Base-by-base conservation (phyloP, 1,140 invertebrate genomes). In the Coelopa frigida region DNA sequence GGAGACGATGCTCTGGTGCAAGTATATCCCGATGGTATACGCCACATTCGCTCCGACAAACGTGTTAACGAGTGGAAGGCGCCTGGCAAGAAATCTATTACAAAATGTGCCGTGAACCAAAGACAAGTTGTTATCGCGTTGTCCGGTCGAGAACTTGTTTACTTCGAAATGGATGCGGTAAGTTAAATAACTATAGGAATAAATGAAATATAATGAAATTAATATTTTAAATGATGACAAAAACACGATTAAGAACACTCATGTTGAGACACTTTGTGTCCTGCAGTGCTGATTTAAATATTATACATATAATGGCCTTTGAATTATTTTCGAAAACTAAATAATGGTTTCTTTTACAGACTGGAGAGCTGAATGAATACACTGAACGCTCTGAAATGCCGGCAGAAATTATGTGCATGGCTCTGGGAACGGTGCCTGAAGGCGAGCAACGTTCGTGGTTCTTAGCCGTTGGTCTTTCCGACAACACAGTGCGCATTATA, bases 101-200 rank as follows among this genome's bases (percentile, higher is more conserved):
- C 94, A 0, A 94, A 94, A 70, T 99, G 96, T 75, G 95, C 96
- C 2, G 90, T 99, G 0, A 99, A 99, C 74, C 91, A 97, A 63
- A 76, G 96, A 47, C 97, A 99, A 75, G 93, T 98, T 18, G 95
- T 99, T 0, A 98, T 99, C 53, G 95, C 96, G 1, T 72, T 99
- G 5, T 91, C 91, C 26, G 96, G 95, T 1, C 94, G 95, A 37
- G 96, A 99, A 76, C 73, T 99, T 17, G 94, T 99, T 14, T 99
- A 99, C 73, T 99, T 99, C 72, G 96, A 99, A 79, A 95, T 99
- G 94, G 95, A 99, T 72, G 85, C 89, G 51, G 92, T 95, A 81
- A 85, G 85, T 78, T 46, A 31, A 36, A n/a, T n/a, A n/a, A n/a
- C n/a, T n/a, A n/a, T n/a, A n/a, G n/a, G 38, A 40, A 40, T 14